Evolutionary conservation across 2,888 invertebrate genomes (phyloP), one percentile per base, ranked within the genome.

Genomic region (Caenorhabditis macrosperma): DNA sequence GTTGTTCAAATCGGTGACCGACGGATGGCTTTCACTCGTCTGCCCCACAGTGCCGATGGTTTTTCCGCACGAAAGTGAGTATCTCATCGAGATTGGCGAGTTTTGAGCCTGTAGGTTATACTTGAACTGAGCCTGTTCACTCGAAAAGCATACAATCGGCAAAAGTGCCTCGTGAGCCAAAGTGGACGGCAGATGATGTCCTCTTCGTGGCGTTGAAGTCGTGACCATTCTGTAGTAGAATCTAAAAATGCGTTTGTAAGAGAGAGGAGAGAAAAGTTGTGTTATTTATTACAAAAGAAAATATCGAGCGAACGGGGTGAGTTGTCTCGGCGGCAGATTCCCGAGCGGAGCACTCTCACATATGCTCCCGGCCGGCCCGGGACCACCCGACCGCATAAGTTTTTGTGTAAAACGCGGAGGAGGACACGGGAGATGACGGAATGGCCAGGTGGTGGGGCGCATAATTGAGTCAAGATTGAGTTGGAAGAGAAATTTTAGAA

Each of bases 1-100:
- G 5, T 50, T 48, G 22, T 68, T 54, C 50, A 68, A 61, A 28
- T 72, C 72, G 12, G 33, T 33, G 2, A 61, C 52, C 5, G 71
- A 67, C 26, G 63, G 66, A 28, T 71, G 67, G 55, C 78, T 72
- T n/a, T 57, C 52, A 24, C 48, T 71, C 33, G 60, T 38, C 59
- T 50, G 38, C 22, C 50, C 54, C 35, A 33, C 48, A 10, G 60
- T 66, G 52, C 50, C 59, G 2, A 22, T 22, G 0, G 35, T 22
- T 26, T 50, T 59, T 12, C 59, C 64, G 55, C 68, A 67, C 5
- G 67, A 63, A 12, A 74, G 74, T 20, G 78, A 72, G 41, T 78
- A 78, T 44, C 74, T 46, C 74, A 72, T 74, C 20, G 78, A 78
- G 0, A 78, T 54, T 30, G 78, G 72, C n/a, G 78, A 78, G 50